Evolutionary conservation across 1,140 invertebrate species (phyloP).

Genomic region (Hycleus cichorii): DNA sequence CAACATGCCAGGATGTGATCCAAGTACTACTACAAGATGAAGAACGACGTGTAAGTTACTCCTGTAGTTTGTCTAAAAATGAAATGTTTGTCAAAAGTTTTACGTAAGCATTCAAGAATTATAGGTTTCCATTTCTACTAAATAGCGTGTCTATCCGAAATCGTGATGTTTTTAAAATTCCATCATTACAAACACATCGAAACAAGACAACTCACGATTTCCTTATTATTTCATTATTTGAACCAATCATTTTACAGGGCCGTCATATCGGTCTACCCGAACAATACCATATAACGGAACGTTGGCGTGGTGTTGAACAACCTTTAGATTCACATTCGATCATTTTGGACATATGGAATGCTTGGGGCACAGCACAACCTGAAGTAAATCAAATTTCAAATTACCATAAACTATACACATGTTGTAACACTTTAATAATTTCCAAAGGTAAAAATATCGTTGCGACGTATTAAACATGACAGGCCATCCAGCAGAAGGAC

Average conservation of each 20-base stretch:
- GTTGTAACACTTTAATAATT: neutral
- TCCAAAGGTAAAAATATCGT: conserved; percentile 37
- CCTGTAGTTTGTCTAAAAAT: too few relatives aligned
- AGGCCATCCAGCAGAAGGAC: conserved; percentile 27
- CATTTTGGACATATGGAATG: conserved; percentile 65
- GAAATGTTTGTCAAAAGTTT: too few relatives aligned
- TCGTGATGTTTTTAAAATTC: too few relatives aligned
- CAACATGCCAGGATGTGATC: conserved; percentile 71
- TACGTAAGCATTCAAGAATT: too few relatives aligned
- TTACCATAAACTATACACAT: neutral
- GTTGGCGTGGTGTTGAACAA: conserved; percentile 62
- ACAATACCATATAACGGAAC: conserved; percentile 55
- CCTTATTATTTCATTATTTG: neutral
- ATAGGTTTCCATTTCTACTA: too few relatives aligned
- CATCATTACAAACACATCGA: too few relatives aligned
- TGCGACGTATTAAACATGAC: conserved; percentile 34
- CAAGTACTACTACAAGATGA: conserved; percentile 52
- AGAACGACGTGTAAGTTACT: conserved; percentile 35
- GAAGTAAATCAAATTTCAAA: conserved; percentile 47
- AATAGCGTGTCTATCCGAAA: too few relatives aligned
- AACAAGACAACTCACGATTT: neutral
- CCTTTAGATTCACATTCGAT: conserved; percentile 58
- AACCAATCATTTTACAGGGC: conserved; percentile 28
- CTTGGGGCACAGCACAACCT: conserved; percentile 64
- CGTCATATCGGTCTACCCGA: conserved; percentile 34